Evolutionary conservation across 2,113 vertebrate genomes (phyloP), one percentile per base, ranked within the genome.

Genomic region (Cacatua alba): DNA sequence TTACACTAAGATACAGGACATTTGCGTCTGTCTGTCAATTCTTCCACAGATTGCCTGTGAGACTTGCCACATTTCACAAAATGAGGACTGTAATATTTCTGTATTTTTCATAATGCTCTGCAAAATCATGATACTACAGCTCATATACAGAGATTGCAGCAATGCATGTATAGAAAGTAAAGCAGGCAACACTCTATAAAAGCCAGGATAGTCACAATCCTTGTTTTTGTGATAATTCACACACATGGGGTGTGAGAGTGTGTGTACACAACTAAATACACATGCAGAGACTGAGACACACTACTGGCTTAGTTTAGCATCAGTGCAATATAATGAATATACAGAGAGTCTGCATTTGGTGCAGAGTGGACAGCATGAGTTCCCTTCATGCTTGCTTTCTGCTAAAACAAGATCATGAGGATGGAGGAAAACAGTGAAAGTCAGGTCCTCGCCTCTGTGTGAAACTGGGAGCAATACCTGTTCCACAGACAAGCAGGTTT

Each of bases 121-220:
- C 23, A 74, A 86, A 49, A 41, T 17, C 1, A 0, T n/a, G 17
- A 19, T 44, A 3, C 26, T 55, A 48, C 1, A 17, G 53, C 3
- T 1, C 52, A 18, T 43, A 8, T 7, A 17, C 9, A 48, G 84
- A 63, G 72, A 33, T 33, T 69, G 41, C 17, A 53, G 60, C 25
- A 46, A 62, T 41, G 18, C 13, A 43, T 13, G 8, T 24, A 29
- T 5, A 59, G 48, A 39, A 60, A 25, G 37, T 17, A 76, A 49
- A 74, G 39, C 23, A 41, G 7, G 11, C 17, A 20, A 9, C 39
- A 17, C 37, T 46, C 12, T 37, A 23, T 62, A 11, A 76, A 67
- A 82, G 12, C 6, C 49, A 87, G 57, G 37, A 21, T 2, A n/a
- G 31, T 28, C 46, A 53, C 31, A n/a, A 62, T 37, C 43, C 9